phyloP scores from a whole-genome alignment of 2,888 invertebrate species.

The Chymomyza amoena region DNA sequence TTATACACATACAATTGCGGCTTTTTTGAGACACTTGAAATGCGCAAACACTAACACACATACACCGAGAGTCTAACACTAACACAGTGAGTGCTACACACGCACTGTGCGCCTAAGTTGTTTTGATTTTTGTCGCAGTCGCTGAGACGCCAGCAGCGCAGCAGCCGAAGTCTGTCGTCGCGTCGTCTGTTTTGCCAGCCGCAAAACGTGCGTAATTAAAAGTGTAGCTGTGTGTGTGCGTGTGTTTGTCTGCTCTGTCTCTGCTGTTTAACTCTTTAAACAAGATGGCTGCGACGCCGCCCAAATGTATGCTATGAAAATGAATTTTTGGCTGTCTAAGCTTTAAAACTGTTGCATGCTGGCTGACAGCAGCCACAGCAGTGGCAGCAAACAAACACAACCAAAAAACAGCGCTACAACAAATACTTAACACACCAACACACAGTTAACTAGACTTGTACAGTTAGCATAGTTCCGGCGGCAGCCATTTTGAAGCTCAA shows the following conservation, averaged over 20 bases:
- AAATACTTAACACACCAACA: constrained; percentile 11
- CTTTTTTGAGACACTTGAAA: constrained; percentile 11
- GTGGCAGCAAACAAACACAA: background rate
- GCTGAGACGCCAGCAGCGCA: background rate
- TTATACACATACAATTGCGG: constrained; percentile 19
- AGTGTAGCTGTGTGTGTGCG: constrained; percentile 29
- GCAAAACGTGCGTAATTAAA: constrained; percentile 74
- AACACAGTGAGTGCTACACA: constrained; percentile 5
- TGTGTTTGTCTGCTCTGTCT: constrained; percentile 17
- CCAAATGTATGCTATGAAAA: constrained; percentile 28
- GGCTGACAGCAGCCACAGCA: constrained; percentile 10
- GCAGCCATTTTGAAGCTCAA: constrained; percentile 55
- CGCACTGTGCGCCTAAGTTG: constrained; percentile 27
- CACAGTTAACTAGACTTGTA: background rate
- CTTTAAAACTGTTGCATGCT: constrained; percentile 56
- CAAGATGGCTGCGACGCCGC: constrained; percentile 21
- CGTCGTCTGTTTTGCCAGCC: constrained; percentile 25
- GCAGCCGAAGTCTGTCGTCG: background rate
- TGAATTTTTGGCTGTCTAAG: constrained; percentile 14
- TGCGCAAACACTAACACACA: constrained; percentile 1
- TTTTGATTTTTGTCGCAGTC: constrained; percentile 51
- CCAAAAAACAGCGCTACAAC: background rate
- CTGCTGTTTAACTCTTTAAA: constrained; percentile 43
- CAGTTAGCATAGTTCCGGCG: constrained; percentile 10
- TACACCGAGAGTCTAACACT: constrained; percentile 7